Conservation (phyloP, 2,888 invertebrate genomes). For the Parapristionchus giblindavisi region DNA sequence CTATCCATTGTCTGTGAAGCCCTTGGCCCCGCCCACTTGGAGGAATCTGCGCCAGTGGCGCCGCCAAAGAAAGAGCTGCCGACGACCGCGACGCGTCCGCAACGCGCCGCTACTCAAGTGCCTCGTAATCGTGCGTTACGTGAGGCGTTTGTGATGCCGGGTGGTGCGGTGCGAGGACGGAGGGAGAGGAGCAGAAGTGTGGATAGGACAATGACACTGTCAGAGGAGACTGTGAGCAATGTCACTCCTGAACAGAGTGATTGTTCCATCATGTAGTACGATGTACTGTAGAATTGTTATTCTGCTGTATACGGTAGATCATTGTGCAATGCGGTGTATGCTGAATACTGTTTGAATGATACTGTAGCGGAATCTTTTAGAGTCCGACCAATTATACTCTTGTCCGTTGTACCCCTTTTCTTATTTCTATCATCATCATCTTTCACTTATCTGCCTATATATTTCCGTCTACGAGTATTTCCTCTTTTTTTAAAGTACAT, state of each 20-base stretch:
- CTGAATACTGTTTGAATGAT: no score
- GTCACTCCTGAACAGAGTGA: conserved; percentile 3
- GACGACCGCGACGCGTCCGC: not conserved
- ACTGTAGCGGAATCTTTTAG: no score
- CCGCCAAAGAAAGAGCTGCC: not conserved
- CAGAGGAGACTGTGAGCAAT: conserved; percentile 13
- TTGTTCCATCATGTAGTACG: conserved; percentile 1
- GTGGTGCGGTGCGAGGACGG: conserved; percentile 5
- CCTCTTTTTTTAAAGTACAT: no score
- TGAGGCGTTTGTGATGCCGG: conserved; percentile 36
- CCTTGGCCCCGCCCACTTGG: not conserved
- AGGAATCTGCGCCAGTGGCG: not conserved
- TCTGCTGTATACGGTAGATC: no score
- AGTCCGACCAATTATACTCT: no score
- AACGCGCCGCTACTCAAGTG: not conserved
- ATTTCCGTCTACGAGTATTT: no score
- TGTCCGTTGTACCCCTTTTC: no score
- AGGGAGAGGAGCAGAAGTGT: conserved; percentile 8
- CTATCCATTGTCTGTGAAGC: conserved; percentile 40
- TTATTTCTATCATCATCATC: no score
- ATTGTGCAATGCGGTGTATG: no score
- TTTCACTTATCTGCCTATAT: no score
- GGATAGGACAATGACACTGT: not conserved
- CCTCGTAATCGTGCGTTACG: conserved; percentile 20
- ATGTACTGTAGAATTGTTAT: no score